phyloP scores from a whole-genome alignment of 2,113 vertebrate species.

The Gallinago jamesoni region DNA sequence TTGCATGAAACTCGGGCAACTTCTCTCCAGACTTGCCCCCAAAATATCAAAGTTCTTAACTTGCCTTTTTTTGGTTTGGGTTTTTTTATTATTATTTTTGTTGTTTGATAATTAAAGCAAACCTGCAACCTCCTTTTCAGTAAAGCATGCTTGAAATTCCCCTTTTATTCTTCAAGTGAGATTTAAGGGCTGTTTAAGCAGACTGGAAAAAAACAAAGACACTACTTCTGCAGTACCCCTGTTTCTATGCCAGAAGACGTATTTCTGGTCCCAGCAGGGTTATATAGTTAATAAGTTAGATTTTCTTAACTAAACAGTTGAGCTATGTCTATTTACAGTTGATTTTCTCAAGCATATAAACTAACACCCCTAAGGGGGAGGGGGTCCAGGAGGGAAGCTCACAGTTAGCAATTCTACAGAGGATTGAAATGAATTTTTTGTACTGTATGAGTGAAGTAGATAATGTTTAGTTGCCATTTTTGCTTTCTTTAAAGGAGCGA shows the following conservation, averaged over 20 bases:
- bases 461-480: not conserved
- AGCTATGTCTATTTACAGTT: not conserved
- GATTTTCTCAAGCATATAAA: slow-evolving; percentile 44
- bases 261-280: not conserved
- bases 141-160: not conserved
- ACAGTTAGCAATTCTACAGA: slow-evolving; percentile 26
- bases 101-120: not conserved
- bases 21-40: not conserved
- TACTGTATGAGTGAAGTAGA: not conserved
- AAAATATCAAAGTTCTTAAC: not conserved
- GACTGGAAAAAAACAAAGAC: not conserved
- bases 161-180: not conserved
- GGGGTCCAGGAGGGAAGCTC: not conserved
- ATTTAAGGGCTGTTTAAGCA: not conserved
- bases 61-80: not conserved
- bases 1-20: not conserved
- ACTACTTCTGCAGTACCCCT: not conserved
- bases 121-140: not conserved
- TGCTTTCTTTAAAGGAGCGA: not conserved
- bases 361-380: not conserved
- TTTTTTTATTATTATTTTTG: not conserved
- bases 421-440: slow-evolving; percentile 25
- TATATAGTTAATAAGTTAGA: not conserved
- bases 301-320: slow-evolving; percentile 33
- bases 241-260: not conserved